Evolutionary conservation across 2,888 invertebrate species (phyloP), one percentile per base, ranked within the genome.

Genomic region (Orthonychiurus folsomi): DNA sequence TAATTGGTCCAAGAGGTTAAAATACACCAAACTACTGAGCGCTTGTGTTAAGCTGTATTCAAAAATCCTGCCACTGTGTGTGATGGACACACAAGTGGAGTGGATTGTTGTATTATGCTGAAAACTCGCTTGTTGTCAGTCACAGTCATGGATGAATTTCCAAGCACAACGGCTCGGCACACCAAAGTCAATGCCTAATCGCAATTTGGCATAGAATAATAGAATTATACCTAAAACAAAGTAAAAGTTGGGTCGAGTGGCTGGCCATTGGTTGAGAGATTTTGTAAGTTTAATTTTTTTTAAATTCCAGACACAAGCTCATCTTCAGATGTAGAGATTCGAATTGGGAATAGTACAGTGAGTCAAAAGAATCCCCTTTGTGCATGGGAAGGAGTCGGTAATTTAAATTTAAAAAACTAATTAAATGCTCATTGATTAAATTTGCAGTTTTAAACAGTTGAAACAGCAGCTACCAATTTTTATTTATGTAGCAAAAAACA

Each of bases 341-440:
- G 78, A 18, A 76, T 77, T 47, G 93, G 93, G 23, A 93, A 93
- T 77, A 91, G 90, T 77, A 84, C 84, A 0, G 89, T 90, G 74
- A 79, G 92, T 58, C 91, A 92, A 76, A 82, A 89, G 64, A 93
- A 93, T 79, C 91, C 92, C 20, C 80, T 93, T 0, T 93, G 93
- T 76, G 91, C 93, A 26, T 93, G 93, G 93, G 91, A 90, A 77
- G 93, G 92, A 92, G 63, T 90, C 91, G 5, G 84, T 64, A 50
- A 74, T 74, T 75, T 63, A 65, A 55, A 3, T 55, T 23, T 26
- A 55, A 25, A 23, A 15, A 55, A 9, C 18, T 55, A n/a, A 24
- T 15, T 12, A 52, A 52, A 52, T 52, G 3, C 52, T 52, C 23
- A 12, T 18, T 9, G 20, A 12, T 20, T 53, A 20, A 18, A 18